Evolutionary conservation across 2,113 vertebrate species (phyloP).

Genomic region (Lamprologus tigripictilis): DNA sequence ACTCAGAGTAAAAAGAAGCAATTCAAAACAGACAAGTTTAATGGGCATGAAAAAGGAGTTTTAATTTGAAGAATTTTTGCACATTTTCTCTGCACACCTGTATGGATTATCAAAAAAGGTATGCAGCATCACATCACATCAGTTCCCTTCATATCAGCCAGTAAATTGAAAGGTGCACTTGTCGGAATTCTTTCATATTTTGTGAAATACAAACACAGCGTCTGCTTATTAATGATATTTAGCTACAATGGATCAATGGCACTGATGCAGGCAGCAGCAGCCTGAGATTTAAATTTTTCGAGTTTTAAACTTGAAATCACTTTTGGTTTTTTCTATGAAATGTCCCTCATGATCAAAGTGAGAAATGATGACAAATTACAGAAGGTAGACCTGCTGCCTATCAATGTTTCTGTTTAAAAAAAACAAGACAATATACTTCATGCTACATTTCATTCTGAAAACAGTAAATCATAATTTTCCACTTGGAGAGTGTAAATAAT

Average conservation of each 20-base stretch:
- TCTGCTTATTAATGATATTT: background rate
- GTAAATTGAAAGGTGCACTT: background rate
- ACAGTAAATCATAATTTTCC: background rate
- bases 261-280: background rate
- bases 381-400: background rate
- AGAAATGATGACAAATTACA: background rate
- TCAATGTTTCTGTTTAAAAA: background rate
- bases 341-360: background rate
- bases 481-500: background rate
- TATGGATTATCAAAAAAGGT: background rate
- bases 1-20: background rate
- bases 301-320: background rate
- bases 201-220: background rate
- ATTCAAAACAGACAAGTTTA: background rate
- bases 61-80: background rate
- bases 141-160: background rate
- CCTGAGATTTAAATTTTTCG: rapidly evolving
- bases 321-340: conserved; percentile 5
- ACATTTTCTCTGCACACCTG: background rate
- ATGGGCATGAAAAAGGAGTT: background rate
- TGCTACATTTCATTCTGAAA: background rate
- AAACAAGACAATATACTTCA: background rate
- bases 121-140: background rate
- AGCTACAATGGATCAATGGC: background rate
- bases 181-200: background rate